A percentile compares a stretch with the other conserved stretches of the same genome.
phyloP scores from a whole-genome alignment of 2,888 invertebrate species.

The Chelonus formosanus region DNA sequence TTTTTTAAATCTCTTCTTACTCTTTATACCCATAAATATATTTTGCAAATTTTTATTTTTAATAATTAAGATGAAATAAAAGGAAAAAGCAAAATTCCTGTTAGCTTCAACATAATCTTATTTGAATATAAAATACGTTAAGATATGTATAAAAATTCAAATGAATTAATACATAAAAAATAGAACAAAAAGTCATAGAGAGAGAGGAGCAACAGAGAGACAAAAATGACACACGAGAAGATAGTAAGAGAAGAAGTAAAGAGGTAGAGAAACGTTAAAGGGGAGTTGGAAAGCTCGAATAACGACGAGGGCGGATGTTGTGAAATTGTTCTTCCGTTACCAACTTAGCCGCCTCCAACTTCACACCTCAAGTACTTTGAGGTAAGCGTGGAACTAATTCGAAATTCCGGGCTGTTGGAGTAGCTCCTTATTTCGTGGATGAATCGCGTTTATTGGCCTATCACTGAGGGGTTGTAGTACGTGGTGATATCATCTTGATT shows the following conservation, averaged over 20 bases:
- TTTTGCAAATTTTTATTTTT: background rate
- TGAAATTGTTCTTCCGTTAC: conserved; percentile 58
- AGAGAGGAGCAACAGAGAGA: conserved; percentile 34
- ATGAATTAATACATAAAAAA: conserved; percentile 47
- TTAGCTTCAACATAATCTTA: too few species aligned
- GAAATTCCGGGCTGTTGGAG: conserved; percentile 52
- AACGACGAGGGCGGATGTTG: conserved; percentile 53
- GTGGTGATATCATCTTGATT: conserved; percentile 26
- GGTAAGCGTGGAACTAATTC: conserved; percentile 56
- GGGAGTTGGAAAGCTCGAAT: conserved; percentile 36
- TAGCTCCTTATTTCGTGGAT: conserved; percentile 54
- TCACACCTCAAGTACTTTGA: conserved; percentile 58
- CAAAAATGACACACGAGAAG: conserved; percentile 18
- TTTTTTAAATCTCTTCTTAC: background rate
- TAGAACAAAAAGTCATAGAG: conserved; percentile 37
- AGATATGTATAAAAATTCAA: conserved; percentile 44
- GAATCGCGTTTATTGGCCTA: conserved; percentile 51
- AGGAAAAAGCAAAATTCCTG: too few species aligned
- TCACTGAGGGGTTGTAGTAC: conserved; percentile 35
- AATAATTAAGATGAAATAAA: background rate
- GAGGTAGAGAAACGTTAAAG: conserved; percentile 21
- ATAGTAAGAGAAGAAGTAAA: conserved; percentile 15
- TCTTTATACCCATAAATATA: background rate
- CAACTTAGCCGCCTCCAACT: conserved; percentile 56
- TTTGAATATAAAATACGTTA: too few species aligned